phyloP scores from a whole-genome alignment of 2,113 vertebrate species.

The Rana temporaria region DNA sequence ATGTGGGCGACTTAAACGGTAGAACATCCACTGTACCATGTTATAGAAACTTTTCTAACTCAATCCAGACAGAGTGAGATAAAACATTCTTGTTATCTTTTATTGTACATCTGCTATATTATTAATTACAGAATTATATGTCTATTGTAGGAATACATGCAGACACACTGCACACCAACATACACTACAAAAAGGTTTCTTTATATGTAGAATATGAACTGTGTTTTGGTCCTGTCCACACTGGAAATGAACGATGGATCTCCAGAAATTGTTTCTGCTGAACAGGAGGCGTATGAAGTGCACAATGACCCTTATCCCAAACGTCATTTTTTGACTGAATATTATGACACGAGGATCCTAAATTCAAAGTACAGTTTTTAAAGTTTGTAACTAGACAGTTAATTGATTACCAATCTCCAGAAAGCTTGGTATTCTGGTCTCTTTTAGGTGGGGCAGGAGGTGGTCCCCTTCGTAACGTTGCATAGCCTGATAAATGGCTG shows the following conservation, averaged over 20 bases:
- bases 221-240: constrained; percentile 74
- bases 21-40: constrained; percentile 3
- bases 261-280: constrained; percentile 9
- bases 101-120: constrained; percentile 66
- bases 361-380: constrained; percentile 43
- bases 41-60: not conserved
- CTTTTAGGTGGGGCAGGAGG: constrained; percentile 93
- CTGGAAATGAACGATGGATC: not conserved
- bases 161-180: constrained; percentile 73
- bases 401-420: constrained; percentile 85
- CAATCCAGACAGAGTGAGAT: constrained; percentile 46
- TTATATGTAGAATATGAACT: constrained; percentile 67
- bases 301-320: constrained; percentile 46
- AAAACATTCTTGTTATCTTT: constrained; percentile 74
- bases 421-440: constrained; percentile 94
- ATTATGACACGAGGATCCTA: constrained; percentile 41
- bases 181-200: constrained; percentile 69
- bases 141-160: constrained; percentile 76
- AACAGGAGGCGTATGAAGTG: constrained; percentile 25
- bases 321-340: constrained; percentile 61
- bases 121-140: constrained; percentile 64
- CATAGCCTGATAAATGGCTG: constrained; percentile 93
- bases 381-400: not conserved
- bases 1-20: not conserved
- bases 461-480: constrained; percentile 90